A percentile compares a stretch with the other conserved stretches of the same genome.
Conservation (phyloP, 2,797 vertebrate genomes). For the Megaceryle alcyon region DNA sequence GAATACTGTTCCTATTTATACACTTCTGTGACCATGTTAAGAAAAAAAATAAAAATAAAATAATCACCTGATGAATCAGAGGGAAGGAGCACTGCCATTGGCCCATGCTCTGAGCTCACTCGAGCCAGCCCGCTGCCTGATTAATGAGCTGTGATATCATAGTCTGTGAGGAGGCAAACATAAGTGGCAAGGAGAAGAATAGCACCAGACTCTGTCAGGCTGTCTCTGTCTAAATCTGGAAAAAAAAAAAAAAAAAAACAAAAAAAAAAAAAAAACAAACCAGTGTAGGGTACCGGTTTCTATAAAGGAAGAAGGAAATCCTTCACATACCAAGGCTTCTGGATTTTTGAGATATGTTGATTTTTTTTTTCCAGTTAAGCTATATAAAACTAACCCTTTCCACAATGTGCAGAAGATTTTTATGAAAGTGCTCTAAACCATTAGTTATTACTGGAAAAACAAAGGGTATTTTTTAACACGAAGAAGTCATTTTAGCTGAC, state of each 20-base stretch:
- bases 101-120: slow-evolving; percentile 63
- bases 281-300: background rate
- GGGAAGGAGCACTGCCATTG: slow-evolving; percentile 33
- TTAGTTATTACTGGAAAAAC: slow-evolving; percentile 34
- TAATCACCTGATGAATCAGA: slow-evolving; percentile 43
- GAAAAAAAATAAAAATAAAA: background rate
- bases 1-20: slow-evolving; percentile 3
- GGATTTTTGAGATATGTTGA: background rate
- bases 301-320: background rate
- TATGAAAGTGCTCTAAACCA: slow-evolving; percentile 21
- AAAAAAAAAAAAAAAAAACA: background rate
- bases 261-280: background rate
- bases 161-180: slow-evolving; percentile 44
- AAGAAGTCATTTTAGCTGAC: background rate
- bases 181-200: slow-evolving; percentile 23
- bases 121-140: slow-evolving; percentile 36
- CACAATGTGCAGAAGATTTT: background rate
- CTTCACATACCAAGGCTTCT: background rate
- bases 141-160: slow-evolving; percentile 67
- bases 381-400: background rate
- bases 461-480: slow-evolving; percentile 16
- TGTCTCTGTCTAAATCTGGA: background rate
- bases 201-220: background rate
- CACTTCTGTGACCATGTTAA: background rate
- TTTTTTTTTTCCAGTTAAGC: background rate